Evolutionary conservation across 2,888 invertebrate species (phyloP).

Genomic region (Oasisia sp.): DNA sequence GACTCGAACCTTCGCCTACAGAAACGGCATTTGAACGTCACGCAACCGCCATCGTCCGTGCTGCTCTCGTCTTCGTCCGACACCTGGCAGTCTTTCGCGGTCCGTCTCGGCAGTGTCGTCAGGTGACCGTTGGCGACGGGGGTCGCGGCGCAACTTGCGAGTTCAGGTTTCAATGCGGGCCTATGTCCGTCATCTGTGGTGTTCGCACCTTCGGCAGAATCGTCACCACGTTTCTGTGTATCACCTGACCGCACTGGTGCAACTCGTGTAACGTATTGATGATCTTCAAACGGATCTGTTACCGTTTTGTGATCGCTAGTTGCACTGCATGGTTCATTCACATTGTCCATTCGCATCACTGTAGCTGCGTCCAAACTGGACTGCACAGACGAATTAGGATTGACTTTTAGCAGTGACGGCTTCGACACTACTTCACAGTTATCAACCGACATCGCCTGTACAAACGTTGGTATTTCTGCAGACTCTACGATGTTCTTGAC

Average conservation of each 20-base stretch:
- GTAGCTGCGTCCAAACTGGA: background rate
- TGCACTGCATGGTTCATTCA: background rate
- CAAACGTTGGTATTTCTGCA: background rate
- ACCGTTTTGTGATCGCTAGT: background rate
- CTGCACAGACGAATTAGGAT: background rate
- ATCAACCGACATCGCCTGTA: background rate
- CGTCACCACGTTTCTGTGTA: background rate
- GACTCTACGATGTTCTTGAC: background rate
- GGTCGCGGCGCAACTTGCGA: background rate
- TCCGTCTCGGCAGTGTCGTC: background rate
- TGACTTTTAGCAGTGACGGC: background rate
- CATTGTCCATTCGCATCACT: background rate
- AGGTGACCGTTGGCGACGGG: background rate
- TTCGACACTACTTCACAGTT: background rate
- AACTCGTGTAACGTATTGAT: background rate
- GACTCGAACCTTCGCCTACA: background rate
- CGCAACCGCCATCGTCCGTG: background rate
- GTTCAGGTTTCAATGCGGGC: background rate
- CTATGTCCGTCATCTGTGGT: background rate
- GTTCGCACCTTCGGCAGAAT: background rate
- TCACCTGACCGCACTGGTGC: background rate
- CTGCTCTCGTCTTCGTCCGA: background rate
- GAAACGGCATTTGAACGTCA: background rate
- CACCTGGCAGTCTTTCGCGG: background rate
- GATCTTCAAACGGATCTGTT: background rate